A percentile compares a stretch with the other conserved stretches of the same genome.
phyloP scores from a whole-genome alignment of 1,140 invertebrate species.

The Helicoverpa armigera region DNA sequence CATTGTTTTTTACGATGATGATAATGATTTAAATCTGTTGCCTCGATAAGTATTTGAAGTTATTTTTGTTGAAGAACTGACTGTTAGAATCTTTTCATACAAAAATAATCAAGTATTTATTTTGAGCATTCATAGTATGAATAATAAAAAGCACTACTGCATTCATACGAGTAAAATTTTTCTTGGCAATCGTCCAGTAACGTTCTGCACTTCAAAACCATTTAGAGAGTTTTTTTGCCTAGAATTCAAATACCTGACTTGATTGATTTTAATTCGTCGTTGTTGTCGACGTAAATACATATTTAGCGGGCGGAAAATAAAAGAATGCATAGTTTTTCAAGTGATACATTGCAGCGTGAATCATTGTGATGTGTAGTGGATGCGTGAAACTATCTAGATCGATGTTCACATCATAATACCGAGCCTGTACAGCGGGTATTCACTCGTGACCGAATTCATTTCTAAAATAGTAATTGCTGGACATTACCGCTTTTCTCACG shows the following conservation, averaged over 20 bases:
- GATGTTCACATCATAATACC: slow-evolving; percentile 41
- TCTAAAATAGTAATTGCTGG: slow-evolving; percentile 14
- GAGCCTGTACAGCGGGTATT: slow-evolving; percentile 45
- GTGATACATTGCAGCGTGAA: not conserved
- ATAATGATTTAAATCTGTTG: too few species aligned
- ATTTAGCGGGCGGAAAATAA: not conserved
- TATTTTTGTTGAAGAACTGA: too few species aligned
- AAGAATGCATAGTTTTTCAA: not conserved
- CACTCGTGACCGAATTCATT: slow-evolving; percentile 49
- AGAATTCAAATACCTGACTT: not conserved
- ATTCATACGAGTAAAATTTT: not conserved
- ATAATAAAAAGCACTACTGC: too few species aligned
- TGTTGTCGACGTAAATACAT: not conserved
- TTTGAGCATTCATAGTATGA: too few species aligned
- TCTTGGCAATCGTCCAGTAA: too few species aligned
- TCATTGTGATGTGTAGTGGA: slow-evolving; percentile 24
- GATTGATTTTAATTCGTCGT: not conserved
- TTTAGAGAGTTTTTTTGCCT: too few species aligned
- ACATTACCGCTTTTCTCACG: not conserved
- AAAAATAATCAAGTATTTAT: too few species aligned
- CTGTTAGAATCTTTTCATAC: too few species aligned
- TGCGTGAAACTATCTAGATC: slow-evolving; percentile 50
- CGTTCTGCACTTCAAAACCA: too few species aligned
- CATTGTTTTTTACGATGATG: too few species aligned
- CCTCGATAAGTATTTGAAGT: too few species aligned